phyloP scores from a whole-genome alignment of 2,113 vertebrate genomes.

The Paralichthys olivaceus region DNA sequence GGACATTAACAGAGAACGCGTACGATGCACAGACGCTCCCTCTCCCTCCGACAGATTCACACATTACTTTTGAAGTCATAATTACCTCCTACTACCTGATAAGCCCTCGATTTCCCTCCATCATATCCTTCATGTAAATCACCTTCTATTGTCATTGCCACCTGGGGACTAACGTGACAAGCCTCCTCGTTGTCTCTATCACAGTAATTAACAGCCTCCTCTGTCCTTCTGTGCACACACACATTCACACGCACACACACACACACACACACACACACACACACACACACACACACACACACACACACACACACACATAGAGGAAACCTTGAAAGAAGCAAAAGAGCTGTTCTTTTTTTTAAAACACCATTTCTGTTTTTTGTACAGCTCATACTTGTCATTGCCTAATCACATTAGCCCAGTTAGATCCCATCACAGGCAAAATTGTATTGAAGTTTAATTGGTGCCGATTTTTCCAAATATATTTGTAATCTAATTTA shows the following conservation, averaged over 20 bases:
- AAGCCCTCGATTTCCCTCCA: constrained; percentile 28
- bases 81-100: constrained; percentile 61
- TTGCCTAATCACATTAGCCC: constrained; percentile 65
- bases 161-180: constrained; percentile 60
- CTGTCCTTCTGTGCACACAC: constrained; percentile 10
- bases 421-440: constrained; percentile 55
- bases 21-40: not conserved
- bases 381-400: constrained; percentile 59
- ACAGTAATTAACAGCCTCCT: constrained; percentile 72
- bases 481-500: too few species aligned
- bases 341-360: not conserved
- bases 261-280: constrained; percentile 5
- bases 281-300: constrained; percentile 11
- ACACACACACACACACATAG: constrained; percentile 5
- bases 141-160: constrained; percentile 66
- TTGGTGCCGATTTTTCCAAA: too few species aligned
- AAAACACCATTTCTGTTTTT: constrained; percentile 29
- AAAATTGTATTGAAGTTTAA: too few species aligned
- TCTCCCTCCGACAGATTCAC: not conserved
- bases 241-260: constrained; percentile 6
- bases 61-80: constrained; percentile 31
- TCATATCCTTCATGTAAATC: constrained; percentile 62
- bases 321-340: not conserved
- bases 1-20: not conserved
- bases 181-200: constrained; percentile 53